phyloP scores from a whole-genome alignment of 2,113 vertebrate genomes.

The Lophius piscatorius region DNA sequence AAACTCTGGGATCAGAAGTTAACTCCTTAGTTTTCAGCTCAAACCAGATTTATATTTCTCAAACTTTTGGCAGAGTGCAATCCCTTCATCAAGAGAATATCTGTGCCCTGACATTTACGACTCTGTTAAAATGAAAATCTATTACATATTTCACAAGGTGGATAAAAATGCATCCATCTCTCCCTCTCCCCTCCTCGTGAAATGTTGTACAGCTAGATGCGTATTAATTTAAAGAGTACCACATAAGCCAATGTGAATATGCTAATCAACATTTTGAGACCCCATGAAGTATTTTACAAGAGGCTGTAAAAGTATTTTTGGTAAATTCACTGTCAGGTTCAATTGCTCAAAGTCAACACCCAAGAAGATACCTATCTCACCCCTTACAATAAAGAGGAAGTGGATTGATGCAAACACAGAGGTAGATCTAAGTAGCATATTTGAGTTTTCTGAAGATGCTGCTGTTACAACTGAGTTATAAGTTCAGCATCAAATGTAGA shows the following conservation, averaged over 20 bases:
- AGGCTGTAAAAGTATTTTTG: conserved; percentile 69
- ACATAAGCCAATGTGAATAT: conserved; percentile 68
- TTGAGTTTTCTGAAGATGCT: background rate
- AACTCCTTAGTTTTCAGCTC: conserved; percentile 50
- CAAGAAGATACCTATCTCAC: conserved; percentile 55
- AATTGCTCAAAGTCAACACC: conserved; percentile 65
- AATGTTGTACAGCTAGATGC: conserved; percentile 68
- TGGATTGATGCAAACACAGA: conserved; percentile 26
- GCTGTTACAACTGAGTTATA: conserved; percentile 23
- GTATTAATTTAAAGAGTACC: conserved; percentile 75
- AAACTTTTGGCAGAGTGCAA: conserved; percentile 66
- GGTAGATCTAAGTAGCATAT: conserved; percentile 38
- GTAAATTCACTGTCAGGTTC: conserved; percentile 69
- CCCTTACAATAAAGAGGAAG: conserved; percentile 49
- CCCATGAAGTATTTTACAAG: conserved; percentile 72
- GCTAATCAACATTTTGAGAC: conserved; percentile 75
- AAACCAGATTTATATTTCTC: conserved; percentile 69
- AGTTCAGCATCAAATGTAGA: conserved; percentile 5
- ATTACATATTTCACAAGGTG: conserved; percentile 76
- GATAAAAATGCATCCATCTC: conserved; percentile 72
- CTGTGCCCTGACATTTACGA: conserved; percentile 76
- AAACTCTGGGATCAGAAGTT: conserved; percentile 35
- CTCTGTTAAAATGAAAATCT: conserved; percentile 79
- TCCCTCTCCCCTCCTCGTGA: conserved; percentile 46
- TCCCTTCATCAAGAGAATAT: conserved; percentile 78